Evolutionary conservation across 1,140 invertebrate genomes (phyloP), one percentile per base, ranked within the genome.

Genomic region (Zaprionus kolodkinae): DNA sequence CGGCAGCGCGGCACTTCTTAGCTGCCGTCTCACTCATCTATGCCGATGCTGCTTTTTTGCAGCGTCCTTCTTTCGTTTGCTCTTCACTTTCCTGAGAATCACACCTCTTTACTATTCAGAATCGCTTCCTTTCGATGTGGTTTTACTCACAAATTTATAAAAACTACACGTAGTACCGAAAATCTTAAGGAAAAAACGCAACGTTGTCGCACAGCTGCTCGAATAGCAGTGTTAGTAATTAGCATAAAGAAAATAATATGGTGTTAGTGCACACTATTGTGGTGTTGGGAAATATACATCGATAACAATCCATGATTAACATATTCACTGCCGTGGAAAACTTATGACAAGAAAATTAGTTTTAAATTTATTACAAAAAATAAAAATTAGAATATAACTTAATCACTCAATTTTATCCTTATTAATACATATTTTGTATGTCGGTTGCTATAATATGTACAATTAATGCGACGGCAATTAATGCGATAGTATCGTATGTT

Each of bases 1-100:
- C 86, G 73, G 76, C 86, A 68, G 72, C 79, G 56, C 76, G 67
- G 67, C 55, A 52, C 1, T 27, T 62, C 76, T 25, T 55, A 27
- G 45, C 45, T 69, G 56, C 69, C 43, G 38, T 43, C 36, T 66
- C 71, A 40, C 61, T 81, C 83, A 78, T 83, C 67, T 25, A 30
- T 71, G 52, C 2, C 64, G 35, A 36, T 71, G 52, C 6, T 50
- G 66, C 35, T 64, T 59, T 50, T 60, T 35, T 30, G 21, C 50
- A 50, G 38, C 30, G 36, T 27, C 25, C 9, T 10, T 3, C 43
- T 43, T 35, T 10, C 17, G 17, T 50, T 25, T 11, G 10, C 4
- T 12, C 15, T 50, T 50, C 21, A 25, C 45, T 50, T 17, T 12
- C 1, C 27, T 5, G 5, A 25, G 5, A 15, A 50, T 6, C 0